phyloP scores from a whole-genome alignment of 1,140 invertebrate genomes.

The Agraylea sexmaculata region DNA sequence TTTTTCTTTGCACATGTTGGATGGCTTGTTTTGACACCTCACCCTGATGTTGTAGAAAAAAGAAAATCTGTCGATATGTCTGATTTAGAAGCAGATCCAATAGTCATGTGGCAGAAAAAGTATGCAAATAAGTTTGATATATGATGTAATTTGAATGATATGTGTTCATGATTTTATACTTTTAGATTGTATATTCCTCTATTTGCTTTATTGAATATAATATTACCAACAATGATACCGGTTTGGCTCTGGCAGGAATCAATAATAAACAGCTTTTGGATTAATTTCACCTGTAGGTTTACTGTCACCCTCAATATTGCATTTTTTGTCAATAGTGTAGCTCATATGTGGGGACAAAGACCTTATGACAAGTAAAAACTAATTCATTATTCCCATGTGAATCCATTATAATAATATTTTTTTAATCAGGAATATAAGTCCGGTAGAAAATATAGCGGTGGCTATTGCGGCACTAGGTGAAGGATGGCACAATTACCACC shows the following conservation, averaged over 20 bases:
- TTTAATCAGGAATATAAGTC: constrained; percentile 56
- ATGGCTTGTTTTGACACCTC: constrained; percentile 66
- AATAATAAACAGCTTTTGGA: constrained; percentile 66
- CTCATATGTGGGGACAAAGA: constrained; percentile 78
- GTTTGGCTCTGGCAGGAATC: constrained; percentile 75
- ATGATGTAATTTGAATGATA: neutral
- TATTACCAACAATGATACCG: constrained; percentile 67
- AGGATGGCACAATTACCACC: constrained; percentile 94
- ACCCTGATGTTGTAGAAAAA: constrained; percentile 65
- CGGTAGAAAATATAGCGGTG: constrained; percentile 59
- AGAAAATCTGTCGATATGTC: constrained; percentile 66
- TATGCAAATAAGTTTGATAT: too few relatives aligned
- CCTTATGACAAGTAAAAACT: constrained; percentile 89
- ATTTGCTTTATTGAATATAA: constrained; percentile 63
- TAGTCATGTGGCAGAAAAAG: constrained; percentile 78
- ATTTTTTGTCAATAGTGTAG: constrained; percentile 86
- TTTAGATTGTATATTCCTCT: constrained; percentile 60
- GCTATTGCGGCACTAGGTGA: constrained; percentile 63
- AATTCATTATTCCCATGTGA: constrained; percentile 22
- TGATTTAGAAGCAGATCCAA: constrained; percentile 72
- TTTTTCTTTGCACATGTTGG: constrained; percentile 75
- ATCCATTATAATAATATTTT: neutral
- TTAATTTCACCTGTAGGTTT: constrained; percentile 75
- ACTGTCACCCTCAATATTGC: constrained; percentile 77
- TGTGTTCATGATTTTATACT: constrained; percentile 4